Evolutionary conservation across 1,140 invertebrate genomes (phyloP).

Genomic region (Micrasema minimum): DNA sequence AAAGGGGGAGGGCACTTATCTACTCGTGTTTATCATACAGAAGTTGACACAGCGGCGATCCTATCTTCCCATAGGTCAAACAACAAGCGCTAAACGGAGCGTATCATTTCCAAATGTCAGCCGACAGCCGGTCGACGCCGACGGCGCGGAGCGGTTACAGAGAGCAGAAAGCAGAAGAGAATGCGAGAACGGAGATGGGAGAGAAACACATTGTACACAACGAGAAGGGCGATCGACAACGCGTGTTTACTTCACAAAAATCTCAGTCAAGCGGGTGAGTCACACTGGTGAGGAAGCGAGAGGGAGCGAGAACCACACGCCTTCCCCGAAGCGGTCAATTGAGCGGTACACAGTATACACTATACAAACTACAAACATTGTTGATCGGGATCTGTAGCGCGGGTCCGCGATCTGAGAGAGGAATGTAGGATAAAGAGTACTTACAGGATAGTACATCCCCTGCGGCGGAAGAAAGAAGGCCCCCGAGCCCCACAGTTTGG

Average conservation of each 20-base stretch:
- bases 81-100: constrained; percentile 20
- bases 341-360: constrained; percentile 39
- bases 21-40: constrained; percentile 16
- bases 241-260: constrained; percentile 40
- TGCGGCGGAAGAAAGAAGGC: constrained; percentile 92
- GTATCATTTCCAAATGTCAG: constrained; percentile 26
- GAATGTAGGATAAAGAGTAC: constrained; percentile 60
- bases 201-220: constrained; percentile 16
- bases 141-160: background rate
- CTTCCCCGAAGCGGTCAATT: constrained; percentile 40
- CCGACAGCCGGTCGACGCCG: constrained; percentile 6
- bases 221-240: constrained; percentile 24
- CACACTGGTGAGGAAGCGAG: constrained; percentile 34
- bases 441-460: constrained; percentile 94
- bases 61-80: constrained; percentile 30
- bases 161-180: background rate
- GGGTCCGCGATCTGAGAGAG: background rate
- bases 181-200: background rate
- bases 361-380: constrained; percentile 27
- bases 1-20: constrained; percentile 1
- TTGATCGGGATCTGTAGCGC: constrained; percentile 34
- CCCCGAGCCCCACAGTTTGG: constrained; percentile 94
- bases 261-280: constrained; percentile 42
- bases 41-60: constrained; percentile 1
- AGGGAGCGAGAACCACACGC: constrained; percentile 37